Base-by-base conservation (phyloP, 64 coral and sea anemone genomes). In the Pocillopora damicornis region DNA sequence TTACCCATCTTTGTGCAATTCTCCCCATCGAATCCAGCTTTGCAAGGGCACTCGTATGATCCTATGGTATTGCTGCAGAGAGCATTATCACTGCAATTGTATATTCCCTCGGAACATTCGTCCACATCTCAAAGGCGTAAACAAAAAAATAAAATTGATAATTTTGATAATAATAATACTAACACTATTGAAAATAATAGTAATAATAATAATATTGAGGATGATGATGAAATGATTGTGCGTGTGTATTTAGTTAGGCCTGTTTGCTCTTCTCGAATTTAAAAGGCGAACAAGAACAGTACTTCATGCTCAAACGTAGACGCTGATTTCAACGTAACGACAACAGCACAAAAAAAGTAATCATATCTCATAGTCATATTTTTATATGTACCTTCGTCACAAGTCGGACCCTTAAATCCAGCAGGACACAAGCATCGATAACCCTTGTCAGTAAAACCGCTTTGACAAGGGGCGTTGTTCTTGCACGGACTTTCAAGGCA, bases 1-100 rank as follows among this genome's bases (percentile, higher is more conserved):
- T 26, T 73, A 73, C 69, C 30, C 17, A 23, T 26, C 9, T 25
- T 20, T 8, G 3, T 73, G n/a, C 77, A 79, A 23, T 60, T 79
- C 38, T 88, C 60, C 34, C 87, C 87, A 26, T 79, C 13, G 58
- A 18, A 78, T 64, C 87, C 87, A 36, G 4, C 9, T 13, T 88
- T 65, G 35, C 87, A 88, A 11, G 25, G 16, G 60, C 87, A 88
- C 23, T n/a, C 22, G 36, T 77, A 88, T 0, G 88, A 89, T 14
- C 88, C 88, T 3, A 13, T 37, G 16, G 76, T 80, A 64, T 89
- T 89, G 0, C 8, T 58, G 16, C 88, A 89, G 35, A 9, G 4
- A 60, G 88, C 76, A 59, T 89, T 7, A 10, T 61, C 37, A 62
- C 75, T 61, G 59, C 88, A 89, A 0, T 60, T 37, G 45, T 81